phyloP scores from a whole-genome alignment of 2,113 vertebrate species.

The Calypte anna region DNA sequence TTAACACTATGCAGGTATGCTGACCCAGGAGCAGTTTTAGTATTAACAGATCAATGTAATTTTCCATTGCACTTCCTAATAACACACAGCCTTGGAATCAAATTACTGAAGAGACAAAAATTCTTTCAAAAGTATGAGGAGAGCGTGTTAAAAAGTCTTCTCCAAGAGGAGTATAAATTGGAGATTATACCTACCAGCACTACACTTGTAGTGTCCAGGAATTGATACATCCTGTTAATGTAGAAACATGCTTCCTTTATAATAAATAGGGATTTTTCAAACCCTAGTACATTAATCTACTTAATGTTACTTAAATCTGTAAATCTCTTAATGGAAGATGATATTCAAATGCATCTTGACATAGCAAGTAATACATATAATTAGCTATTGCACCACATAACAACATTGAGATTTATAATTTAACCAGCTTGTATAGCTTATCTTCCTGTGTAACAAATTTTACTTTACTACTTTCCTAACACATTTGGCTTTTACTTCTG shows the following conservation, averaged over 20 bases:
- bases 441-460: background rate
- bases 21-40: background rate
- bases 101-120: background rate
- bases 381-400: background rate
- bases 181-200: background rate
- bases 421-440: background rate
- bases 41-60: background rate
- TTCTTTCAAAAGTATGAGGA: background rate
- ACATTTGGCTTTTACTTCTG: background rate
- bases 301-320: background rate
- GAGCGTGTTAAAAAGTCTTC: background rate
- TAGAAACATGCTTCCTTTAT: background rate
- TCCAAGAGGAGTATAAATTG: background rate
- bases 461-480: background rate
- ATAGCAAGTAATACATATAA: background rate
- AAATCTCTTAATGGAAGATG: background rate
- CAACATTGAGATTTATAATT: background rate
- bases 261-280: background rate
- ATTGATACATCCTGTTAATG: background rate
- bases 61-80: background rate
- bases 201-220: background rate
- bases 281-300: background rate
- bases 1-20: no score
- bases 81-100: background rate
- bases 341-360: background rate